A percentile compares a stretch with the other conserved stretches of the same genome.
Conservation (phyloP, 1,140 invertebrate genomes). For the Thaumatotibia leucotreta region DNA sequence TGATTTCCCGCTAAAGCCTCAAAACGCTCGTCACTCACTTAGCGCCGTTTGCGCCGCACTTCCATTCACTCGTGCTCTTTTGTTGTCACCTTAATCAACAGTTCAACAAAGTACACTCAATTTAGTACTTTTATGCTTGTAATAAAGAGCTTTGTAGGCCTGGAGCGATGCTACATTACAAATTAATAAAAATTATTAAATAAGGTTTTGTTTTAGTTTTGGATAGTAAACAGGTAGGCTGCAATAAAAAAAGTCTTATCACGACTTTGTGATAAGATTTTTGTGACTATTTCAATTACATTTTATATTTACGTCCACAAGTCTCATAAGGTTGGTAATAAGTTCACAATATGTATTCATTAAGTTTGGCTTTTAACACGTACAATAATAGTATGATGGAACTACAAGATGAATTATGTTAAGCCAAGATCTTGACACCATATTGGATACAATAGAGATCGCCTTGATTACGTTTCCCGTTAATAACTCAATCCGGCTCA, state of each 20-base stretch:
- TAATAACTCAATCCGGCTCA: background rate
- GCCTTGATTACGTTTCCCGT: background rate
- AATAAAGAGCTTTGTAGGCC: background rate
- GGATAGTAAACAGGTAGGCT: too few relatives aligned
- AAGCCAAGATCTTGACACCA: background rate
- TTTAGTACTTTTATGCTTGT: background rate
- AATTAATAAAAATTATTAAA: too few relatives aligned
- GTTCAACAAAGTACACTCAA: background rate
- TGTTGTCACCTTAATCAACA: conserved; percentile 5
- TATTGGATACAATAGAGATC: background rate
- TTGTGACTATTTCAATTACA: too few relatives aligned
- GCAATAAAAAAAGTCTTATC: too few relatives aligned
- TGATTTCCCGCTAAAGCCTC: conserved; percentile 63
- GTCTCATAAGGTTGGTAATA: too few relatives aligned
- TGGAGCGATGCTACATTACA: background rate
- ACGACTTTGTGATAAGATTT: too few relatives aligned
- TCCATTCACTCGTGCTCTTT: conserved; percentile 9
- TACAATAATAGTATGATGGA: background rate
- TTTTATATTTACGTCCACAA: too few relatives aligned
- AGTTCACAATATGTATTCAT: too few relatives aligned
- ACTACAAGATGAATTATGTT: background rate
- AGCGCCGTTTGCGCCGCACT: conserved; percentile 40
- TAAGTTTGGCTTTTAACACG: too few relatives aligned
- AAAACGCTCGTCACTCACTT: conserved; percentile 42
- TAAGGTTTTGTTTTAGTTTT: too few relatives aligned